These are phyloP conservation scores for Odontomyia ornata DNA, from an alignment of 2,888 invertebrate species.

Conservation along the genomic window DNA sequence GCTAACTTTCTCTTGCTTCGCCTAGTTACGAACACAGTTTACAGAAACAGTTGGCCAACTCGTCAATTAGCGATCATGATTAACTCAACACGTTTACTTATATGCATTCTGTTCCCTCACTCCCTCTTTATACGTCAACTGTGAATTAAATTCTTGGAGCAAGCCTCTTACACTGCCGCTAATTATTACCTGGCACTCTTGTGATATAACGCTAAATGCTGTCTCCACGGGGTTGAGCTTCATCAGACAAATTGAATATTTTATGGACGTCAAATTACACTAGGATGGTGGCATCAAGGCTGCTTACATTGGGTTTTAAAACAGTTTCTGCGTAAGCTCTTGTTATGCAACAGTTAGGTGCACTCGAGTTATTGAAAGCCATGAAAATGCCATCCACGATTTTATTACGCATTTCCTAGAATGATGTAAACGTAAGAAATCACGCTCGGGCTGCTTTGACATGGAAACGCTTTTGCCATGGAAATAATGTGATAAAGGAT, in stretches of 20 bases:
- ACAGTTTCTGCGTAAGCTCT: neutral
- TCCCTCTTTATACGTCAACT: neutral
- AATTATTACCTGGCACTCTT: slow-evolving; percentile 10
- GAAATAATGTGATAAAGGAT: no score
- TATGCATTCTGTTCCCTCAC: neutral
- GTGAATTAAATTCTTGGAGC: neutral
- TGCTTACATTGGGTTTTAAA: no score
- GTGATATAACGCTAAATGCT: neutral
- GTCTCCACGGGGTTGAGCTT: slow-evolving; percentile 2
- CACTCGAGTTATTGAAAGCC: neutral
- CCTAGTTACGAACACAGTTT: neutral
- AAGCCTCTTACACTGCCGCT: neutral
- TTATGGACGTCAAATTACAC: slow-evolving; percentile 27
- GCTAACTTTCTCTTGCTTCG: neutral
- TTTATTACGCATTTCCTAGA: neutral
- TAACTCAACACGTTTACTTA: slow-evolving; percentile 17
- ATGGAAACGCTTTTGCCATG: no score
- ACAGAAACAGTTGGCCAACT: neutral
- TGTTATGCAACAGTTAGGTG: neutral
- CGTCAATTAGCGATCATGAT: slow-evolving; percentile 28
- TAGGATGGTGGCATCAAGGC: no score
- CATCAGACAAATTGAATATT: slow-evolving; percentile 41
- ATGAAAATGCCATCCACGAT: slow-evolving; percentile 17
- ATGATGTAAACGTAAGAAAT: no score
- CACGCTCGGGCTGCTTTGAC: no score